Evolutionary conservation across 2,797 vertebrate genomes (phyloP).

Genomic region (Hippoglossus hippoglossus): DNA sequence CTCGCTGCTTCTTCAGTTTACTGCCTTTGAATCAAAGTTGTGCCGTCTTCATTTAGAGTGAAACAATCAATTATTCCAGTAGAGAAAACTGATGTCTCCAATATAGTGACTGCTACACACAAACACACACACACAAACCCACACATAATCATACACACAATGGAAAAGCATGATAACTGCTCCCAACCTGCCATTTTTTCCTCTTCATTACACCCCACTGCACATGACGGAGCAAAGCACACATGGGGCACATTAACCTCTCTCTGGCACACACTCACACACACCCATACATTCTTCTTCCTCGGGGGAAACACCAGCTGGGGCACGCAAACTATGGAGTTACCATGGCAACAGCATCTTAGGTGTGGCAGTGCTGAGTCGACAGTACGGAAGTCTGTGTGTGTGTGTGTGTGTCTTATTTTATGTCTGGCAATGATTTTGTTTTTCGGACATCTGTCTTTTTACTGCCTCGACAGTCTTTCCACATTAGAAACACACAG

Average conservation of each 20-base stretch:
- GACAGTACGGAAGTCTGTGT: constrained; percentile 1
- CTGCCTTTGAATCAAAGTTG: neutral
- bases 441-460: neutral
- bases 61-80: neutral
- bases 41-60: neutral
- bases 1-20: neutral
- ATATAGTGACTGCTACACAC: constrained; percentile 15
- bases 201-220: constrained; percentile 69
- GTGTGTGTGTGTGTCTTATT: neutral
- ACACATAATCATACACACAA: constrained; percentile 41
- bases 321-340: constrained; percentile 68
- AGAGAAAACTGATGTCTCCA: constrained; percentile 8
- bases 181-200: constrained; percentile 75
- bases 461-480: neutral
- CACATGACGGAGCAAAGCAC: constrained; percentile 76
- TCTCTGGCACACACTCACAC: constrained; percentile 41
- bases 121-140: constrained; percentile 18
- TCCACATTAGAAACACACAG: neutral
- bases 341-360: constrained; percentile 83
- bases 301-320: constrained; percentile 72
- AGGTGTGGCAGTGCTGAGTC: constrained; percentile 73
- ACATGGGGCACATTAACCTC: constrained; percentile 73
- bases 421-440: neutral
- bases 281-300: constrained; percentile 30
- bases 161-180: constrained; percentile 52